Base-by-base conservation (phyloP, 2,113 vertebrate genomes). In the Planiliza haematocheilus region DNA sequence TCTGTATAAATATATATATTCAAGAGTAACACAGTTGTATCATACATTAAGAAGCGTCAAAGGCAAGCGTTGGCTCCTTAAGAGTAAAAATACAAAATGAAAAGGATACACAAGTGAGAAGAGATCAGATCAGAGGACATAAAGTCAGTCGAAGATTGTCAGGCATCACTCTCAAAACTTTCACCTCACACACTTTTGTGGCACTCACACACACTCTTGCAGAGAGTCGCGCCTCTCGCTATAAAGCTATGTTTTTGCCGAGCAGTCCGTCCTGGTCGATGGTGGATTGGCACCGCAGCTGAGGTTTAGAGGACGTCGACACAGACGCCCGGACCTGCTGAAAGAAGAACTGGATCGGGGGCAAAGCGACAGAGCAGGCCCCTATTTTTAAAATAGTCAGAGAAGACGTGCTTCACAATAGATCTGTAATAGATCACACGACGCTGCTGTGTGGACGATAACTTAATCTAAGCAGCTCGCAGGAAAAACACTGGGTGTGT, bases 1-100 rank as follows among this genome's bases (percentile, higher is more conserved):
- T 93, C 89, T 94, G 91, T 94, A 93, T 93, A 94, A 93, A 95
- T 94, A 94, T 91, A 94, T 91, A 92, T 92, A 84, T 90, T 92
- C 86, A 93, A 90, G 84, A 92, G 87, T 88, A 94, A 94, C 88
- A 91, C 82, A 84, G 74, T 74, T 89, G 84, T 89, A 92, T 92
- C 83, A 91, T 81, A 94, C 92, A 91, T 88, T 67, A 90, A 92
- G 81, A 78, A 90, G 82, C 60, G 55, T 70, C 61, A 66, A 49
- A 87, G 71, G 82, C 71, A 78, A 81, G 10, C 64, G 67, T 70
- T 81, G 50, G 76, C 81, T 87, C 90, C 83, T 82, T 60, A 73
- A 30, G 72, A 83, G 85, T 89, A 92, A 74, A 93, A 92, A 92
- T 91, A 91, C 70, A 92, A 91, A 91, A 79, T 52, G 11, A 64